Conservation (phyloP, 2,888 invertebrate species). For the Hesperia comma region DNA sequence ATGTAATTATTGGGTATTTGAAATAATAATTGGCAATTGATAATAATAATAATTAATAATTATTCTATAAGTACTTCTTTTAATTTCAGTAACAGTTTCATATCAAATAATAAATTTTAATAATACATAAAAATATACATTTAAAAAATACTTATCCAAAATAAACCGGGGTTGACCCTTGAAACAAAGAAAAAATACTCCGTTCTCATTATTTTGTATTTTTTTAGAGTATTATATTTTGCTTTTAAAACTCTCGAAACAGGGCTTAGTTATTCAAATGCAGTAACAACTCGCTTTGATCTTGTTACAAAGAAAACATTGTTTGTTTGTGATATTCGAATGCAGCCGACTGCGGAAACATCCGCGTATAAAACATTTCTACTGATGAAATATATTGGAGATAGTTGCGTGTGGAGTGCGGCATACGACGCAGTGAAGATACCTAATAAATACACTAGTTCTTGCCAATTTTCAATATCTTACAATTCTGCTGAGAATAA, state of each 20-base stretch:
- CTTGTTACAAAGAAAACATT: conserved; percentile 25
- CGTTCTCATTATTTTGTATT: too few relatives aligned
- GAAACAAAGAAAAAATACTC: too few relatives aligned
- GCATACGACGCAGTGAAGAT: neutral
- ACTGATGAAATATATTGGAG: conserved; percentile 16
- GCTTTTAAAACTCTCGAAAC: neutral
- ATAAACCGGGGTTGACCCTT: too few relatives aligned
- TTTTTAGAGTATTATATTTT: too few relatives aligned
- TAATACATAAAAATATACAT: too few relatives aligned
- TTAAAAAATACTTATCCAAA: too few relatives aligned
- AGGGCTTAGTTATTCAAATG: conserved; percentile 24
- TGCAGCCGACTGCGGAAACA: conserved; percentile 12
- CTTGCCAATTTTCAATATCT: conserved; percentile 14
- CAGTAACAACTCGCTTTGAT: conserved; percentile 22
- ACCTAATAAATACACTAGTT: conserved; percentile 4
- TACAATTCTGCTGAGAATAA: neutral
- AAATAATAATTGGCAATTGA: too few relatives aligned
- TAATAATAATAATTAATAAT: too few relatives aligned
- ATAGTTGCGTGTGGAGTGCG: conserved; percentile 6
- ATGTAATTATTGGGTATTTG: too few relatives aligned
- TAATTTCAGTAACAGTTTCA: too few relatives aligned
- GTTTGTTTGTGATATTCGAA: conserved; percentile 26
- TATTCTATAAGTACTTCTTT: too few relatives aligned
- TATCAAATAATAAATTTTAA: too few relatives aligned
- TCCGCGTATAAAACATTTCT: conserved; percentile 11